Base-by-base conservation (phyloP, 2,888 invertebrate genomes). In the Abrostola triplasia region DNA sequence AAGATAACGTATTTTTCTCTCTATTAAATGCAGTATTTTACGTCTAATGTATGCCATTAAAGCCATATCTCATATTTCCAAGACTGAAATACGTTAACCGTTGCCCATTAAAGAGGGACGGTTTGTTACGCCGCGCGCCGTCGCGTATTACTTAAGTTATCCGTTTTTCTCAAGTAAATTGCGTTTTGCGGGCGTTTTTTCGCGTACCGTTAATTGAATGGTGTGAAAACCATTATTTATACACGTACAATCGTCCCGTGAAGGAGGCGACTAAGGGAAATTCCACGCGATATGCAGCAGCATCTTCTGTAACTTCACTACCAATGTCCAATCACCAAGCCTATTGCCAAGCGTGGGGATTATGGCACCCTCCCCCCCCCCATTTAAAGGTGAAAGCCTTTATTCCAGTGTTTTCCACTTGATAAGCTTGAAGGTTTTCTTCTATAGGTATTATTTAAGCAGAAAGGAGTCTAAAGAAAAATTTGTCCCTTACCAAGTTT, bases 161-260 rank as follows among this genome's bases (percentile, higher is more conserved):
- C 74, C 59, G 70, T 71, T 71, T 71, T 70, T 74, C 64, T 64
- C 56, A 56, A 74, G 50, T 71, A 56, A 71, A 64, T 74, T 75
- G 65, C 64, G 59, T 67, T 70, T 62, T 62, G 48, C 35, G 35
- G 49, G 11, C 11, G 44, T 7, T 9, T 10, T n/a, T 35, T 35
- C 13, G 6, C 4, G 2, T 36, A 36, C 6, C 11, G 36, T 35
- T 48, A 44, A n/a, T 36, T 35, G 5, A 35, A 48, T 13, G 12
- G 44, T 0, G 44, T 44, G 44, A 7, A 24, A 24, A 24, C 24
- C 24, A 24, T 24, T 24, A 24, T 4, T 24, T 24, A 24, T 4
- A 24, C 24, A 24, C 24, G 4, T 24, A n/a, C n/a, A n/a, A n/a
- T 24, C 24, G 24, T 24, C 24, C 24, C 24, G 24, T 24, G 24